These are phyloP conservation scores for Gallinago stenura DNA, from an alignment of 2,797 vertebrate genomes.

Conservation along the genomic window DNA sequence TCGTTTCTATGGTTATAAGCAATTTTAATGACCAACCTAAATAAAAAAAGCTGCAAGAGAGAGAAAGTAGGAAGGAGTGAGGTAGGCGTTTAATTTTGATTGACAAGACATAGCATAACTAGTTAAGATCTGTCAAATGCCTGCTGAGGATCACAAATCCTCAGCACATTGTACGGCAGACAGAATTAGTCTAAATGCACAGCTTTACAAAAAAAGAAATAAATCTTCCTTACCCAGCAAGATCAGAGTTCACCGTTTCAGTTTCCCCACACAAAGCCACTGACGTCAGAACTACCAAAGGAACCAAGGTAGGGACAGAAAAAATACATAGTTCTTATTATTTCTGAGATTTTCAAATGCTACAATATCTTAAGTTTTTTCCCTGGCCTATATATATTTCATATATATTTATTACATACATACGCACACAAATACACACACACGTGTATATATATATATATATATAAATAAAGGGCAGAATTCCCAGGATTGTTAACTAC, in stretches of 20 bases:
- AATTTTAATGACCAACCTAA: slow-evolving; percentile 68
- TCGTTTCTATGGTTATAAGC: slow-evolving; percentile 70
- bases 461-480: background rate
- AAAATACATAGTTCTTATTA: background rate
- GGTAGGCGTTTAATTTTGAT: slow-evolving; percentile 65
- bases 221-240: background rate
- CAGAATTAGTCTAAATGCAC: slow-evolving; percentile 43
- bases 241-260: background rate
- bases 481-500: background rate
- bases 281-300: background rate
- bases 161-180: background rate
- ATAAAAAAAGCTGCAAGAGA: slow-evolving; percentile 62
- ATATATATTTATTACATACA: too few relatives aligned
- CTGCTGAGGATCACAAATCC: slow-evolving; percentile 54
- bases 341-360: background rate
- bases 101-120: slow-evolving; percentile 58
- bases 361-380: background rate
- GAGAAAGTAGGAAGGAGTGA: slow-evolving; percentile 65
- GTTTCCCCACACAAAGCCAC: background rate
- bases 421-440: background rate
- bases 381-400: background rate
- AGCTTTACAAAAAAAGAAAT: background rate
- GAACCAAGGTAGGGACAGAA: background rate
- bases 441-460: background rate
- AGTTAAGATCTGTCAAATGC: slow-evolving; percentile 65